Conservation (phyloP, 1,140 invertebrate species). For the Ceratina japonica region DNA sequence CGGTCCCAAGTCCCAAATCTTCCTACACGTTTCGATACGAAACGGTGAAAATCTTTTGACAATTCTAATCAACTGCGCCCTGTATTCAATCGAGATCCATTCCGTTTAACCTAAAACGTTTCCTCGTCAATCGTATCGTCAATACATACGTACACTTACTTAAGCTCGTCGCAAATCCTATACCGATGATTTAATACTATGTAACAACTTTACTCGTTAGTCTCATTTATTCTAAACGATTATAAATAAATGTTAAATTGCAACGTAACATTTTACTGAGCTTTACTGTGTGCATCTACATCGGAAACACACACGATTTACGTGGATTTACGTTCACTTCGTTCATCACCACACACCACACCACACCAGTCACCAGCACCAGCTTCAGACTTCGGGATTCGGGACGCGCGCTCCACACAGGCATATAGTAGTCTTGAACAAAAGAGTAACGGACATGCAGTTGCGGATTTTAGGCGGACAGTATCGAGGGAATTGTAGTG, state of each 20-base stretch:
- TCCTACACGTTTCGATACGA: slow-evolving; percentile 5
- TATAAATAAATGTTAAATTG: slow-evolving; percentile 21
- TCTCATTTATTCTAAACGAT: background rate
- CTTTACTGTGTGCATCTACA: background rate
- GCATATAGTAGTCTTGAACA: no score
- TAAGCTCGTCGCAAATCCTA: slow-evolving; percentile 13
- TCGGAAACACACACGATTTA: slow-evolving; percentile 17
- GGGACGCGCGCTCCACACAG: no score
- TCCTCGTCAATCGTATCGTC: slow-evolving; percentile 39
- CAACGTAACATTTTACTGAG: slow-evolving; percentile 14
- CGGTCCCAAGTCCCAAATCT: slow-evolving; percentile 1
- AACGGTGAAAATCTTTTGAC: slow-evolving; percentile 18
- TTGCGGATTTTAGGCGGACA: no score
- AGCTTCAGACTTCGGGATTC: no score
- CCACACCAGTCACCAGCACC: no score
- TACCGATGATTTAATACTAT: slow-evolving; percentile 23
- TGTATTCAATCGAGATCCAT: slow-evolving; percentile 31
- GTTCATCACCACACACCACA: background rate
- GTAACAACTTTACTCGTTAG: background rate
- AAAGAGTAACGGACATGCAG: no score
- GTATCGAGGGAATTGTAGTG: no score
- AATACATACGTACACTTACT: slow-evolving; percentile 40
- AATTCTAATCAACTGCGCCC: slow-evolving; percentile 43
- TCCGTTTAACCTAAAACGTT: slow-evolving; percentile 64
- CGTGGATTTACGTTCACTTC: background rate